These are phyloP conservation scores for Amblyornis subalaris DNA, from an alignment of 2,113 vertebrate species.

Conservation along the genomic window DNA sequence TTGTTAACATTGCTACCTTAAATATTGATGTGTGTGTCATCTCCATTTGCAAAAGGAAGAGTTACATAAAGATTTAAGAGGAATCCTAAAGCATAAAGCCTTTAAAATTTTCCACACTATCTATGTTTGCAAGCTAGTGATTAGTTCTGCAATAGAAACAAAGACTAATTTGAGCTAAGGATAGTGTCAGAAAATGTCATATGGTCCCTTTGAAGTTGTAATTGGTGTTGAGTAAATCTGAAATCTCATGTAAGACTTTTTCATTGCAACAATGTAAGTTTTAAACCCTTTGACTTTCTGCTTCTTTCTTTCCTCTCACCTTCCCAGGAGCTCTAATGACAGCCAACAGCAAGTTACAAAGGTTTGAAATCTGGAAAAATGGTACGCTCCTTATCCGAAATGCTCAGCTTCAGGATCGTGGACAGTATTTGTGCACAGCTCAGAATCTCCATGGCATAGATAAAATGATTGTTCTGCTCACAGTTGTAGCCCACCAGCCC, in stretches of 20 bases:
- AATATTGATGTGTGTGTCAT: background rate
- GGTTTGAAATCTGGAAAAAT: constrained; percentile 83
- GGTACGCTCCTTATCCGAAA: constrained; percentile 82
- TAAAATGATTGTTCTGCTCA: constrained; percentile 66
- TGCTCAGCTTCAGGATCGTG: constrained; percentile 76
- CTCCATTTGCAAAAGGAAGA: background rate
- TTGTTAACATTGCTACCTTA: background rate
- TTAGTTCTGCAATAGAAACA: background rate
- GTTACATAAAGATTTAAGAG: background rate
- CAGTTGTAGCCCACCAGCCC: constrained; percentile 76
- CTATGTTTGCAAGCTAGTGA: background rate
- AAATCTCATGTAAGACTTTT: background rate
- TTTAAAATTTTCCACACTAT: background rate
- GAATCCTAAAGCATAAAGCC: background rate
- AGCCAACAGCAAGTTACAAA: constrained; percentile 73
- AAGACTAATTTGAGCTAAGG: background rate
- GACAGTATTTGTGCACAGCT: constrained; percentile 84
- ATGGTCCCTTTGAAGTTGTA: background rate
- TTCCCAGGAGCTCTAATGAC: constrained; percentile 77
- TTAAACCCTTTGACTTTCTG: background rate
- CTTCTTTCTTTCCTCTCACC: background rate
- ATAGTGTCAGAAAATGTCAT: background rate
- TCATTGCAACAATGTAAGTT: background rate
- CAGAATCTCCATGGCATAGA: constrained; percentile 81
- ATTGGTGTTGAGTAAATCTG: background rate